These are phyloP conservation scores for Apaloderma vittatum DNA, from an alignment of 2,113 vertebrate species.

Conservation along the genomic window DNA sequence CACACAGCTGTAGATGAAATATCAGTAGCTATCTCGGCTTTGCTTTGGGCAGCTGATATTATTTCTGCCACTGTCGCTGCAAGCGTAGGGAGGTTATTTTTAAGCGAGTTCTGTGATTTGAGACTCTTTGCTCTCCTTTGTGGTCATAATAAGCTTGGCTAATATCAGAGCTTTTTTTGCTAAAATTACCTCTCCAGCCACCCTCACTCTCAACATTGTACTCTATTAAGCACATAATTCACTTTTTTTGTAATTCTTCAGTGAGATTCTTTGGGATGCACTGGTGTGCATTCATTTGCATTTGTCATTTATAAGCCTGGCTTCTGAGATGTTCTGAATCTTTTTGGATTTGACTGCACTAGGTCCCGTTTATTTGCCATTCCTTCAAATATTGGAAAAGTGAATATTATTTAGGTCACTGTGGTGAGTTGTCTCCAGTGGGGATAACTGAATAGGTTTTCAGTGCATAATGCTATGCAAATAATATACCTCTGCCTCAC, in stretches of 20 bases:
- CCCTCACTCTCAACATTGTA: background rate
- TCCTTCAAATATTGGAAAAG: constrained; percentile 34
- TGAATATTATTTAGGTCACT: constrained; percentile 61
- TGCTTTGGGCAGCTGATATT: background rate
- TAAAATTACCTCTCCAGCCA: background rate
- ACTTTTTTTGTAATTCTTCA: background rate
- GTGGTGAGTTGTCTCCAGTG: constrained; percentile 40
- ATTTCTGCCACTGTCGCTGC: background rate
- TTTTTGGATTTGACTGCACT: constrained; percentile 21
- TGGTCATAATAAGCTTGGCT: background rate
- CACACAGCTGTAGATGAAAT: background rate
- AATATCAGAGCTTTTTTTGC: background rate
- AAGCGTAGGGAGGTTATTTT: background rate
- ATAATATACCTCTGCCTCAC: constrained; percentile 47
- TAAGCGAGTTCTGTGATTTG: constrained; percentile 17
- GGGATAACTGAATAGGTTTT: constrained; percentile 50
- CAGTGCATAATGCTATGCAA: constrained; percentile 66
- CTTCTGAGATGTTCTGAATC: background rate
- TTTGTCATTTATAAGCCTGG: constrained; percentile 9
- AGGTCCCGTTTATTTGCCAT: constrained; percentile 33
- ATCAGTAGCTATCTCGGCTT: background rate
- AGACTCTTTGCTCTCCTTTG: background rate
- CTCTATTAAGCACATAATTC: constrained; percentile 11
- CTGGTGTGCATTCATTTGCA: background rate
- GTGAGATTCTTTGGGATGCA: background rate